phyloP scores from a whole-genome alignment of 2,888 invertebrate species.

The Tanaodytes sp. region DNA sequence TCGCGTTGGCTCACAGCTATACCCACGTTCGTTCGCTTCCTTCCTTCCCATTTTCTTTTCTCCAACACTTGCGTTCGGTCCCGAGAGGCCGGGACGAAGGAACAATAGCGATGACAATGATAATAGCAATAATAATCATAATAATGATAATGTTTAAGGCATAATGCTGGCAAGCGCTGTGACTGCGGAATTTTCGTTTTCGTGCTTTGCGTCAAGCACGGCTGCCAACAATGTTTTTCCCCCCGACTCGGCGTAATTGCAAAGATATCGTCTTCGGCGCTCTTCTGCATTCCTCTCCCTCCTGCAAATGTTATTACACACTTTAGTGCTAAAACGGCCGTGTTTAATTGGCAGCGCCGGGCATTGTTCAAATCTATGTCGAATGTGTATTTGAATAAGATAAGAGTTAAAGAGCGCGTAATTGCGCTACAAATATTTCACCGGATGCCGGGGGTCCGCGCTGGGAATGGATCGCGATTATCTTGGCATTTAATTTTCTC shows the following conservation, averaged over 20 bases:
- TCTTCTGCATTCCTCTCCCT: too few species aligned
- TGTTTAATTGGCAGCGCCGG: slow-evolving; percentile 41
- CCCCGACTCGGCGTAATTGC: slow-evolving; percentile 52
- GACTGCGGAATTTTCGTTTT: slow-evolving; percentile 55
- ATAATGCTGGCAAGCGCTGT: slow-evolving; percentile 55
- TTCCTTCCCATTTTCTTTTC: slow-evolving; percentile 2
- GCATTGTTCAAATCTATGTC: slow-evolving; percentile 48
- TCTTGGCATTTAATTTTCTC: slow-evolving; percentile 24
- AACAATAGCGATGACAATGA: slow-evolving; percentile 49
- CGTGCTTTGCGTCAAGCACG: slow-evolving; percentile 53
- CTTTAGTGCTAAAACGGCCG: slow-evolving; percentile 39
- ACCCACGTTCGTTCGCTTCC: background rate
- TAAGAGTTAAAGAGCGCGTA: slow-evolving; percentile 45
- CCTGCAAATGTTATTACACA: slow-evolving; percentile 51
- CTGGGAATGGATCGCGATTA: slow-evolving; percentile 44
- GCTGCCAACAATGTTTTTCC: slow-evolving; percentile 55
- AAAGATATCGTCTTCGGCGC: slow-evolving; percentile 51
- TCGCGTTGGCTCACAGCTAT: too few species aligned
- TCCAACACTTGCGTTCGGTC: slow-evolving; percentile 13
- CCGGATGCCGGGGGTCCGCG: slow-evolving; percentile 27
- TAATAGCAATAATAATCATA: slow-evolving; percentile 50
- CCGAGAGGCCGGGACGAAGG: slow-evolving; percentile 34
- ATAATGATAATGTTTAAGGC: slow-evolving; percentile 53
- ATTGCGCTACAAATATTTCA: slow-evolving; percentile 43
- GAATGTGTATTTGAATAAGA: slow-evolving; percentile 46